Evolutionary conservation across 2,888 invertebrate genomes (phyloP).

Genomic region (Dorcus parallelipipedus): DNA sequence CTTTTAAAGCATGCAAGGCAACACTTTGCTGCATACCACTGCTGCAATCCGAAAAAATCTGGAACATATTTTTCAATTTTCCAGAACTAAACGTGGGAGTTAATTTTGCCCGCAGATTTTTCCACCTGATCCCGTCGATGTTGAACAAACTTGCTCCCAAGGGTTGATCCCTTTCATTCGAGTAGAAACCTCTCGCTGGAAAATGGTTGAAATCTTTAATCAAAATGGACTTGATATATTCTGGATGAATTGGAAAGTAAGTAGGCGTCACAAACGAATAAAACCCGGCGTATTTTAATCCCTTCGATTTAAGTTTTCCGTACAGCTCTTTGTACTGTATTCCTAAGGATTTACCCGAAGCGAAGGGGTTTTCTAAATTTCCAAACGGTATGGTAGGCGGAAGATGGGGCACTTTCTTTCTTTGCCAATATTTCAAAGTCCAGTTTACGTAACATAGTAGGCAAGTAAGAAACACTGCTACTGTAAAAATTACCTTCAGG

Average conservation of each 20-base stretch:
- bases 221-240: background rate
- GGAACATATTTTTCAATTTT: no score
- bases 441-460: background rate
- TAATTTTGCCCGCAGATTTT: no score
- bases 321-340: background rate
- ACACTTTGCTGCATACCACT: no score
- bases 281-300: conserved; percentile 1
- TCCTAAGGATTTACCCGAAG: background rate
- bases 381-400: conserved; percentile 11
- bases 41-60: no score
- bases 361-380: conserved; percentile 3
- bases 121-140: conserved; percentile 3
- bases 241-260: conserved; percentile 3
- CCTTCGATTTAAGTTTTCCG: no score
- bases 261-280: conserved; percentile 8
- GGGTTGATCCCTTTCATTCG: conserved; percentile 6
- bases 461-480: no score
- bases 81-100: no score
- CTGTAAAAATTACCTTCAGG: no score
- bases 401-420: conserved; percentile 3
- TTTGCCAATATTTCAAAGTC: conserved; percentile 12
- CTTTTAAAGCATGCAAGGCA: no score
- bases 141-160: conserved; percentile 1
- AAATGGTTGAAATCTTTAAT: conserved; percentile 7
- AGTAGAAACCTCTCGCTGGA: background rate